Conservation (phyloP, 2,888 invertebrate species). For the Uropetala carovei region DNA sequence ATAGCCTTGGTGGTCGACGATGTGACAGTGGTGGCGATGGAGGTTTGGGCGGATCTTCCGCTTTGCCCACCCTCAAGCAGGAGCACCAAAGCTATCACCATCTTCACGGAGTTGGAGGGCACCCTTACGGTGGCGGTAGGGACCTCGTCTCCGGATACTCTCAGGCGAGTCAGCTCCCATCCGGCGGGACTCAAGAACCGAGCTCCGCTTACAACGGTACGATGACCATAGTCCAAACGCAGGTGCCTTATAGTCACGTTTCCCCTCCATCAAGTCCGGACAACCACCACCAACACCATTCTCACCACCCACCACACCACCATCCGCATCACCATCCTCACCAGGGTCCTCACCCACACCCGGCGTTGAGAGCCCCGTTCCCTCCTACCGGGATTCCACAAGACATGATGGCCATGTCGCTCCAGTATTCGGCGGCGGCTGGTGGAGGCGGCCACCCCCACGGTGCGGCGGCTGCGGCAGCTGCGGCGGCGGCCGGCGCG, state of each 20-base stretch:
- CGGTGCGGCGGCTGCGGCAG: constrained; percentile 24
- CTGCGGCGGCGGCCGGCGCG: constrained; percentile 6
- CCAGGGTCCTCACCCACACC: constrained; percentile 38
- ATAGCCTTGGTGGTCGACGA: constrained; percentile 14
- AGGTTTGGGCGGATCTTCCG: constrained; percentile 12
- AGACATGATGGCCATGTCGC: constrained; percentile 64
- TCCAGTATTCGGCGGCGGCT: constrained; percentile 28
- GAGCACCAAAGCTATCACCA: constrained; percentile 65
- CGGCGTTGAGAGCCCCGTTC: constrained; percentile 65
- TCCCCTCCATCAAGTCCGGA: constrained; percentile 75
- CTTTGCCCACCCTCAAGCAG: constrained; percentile 30
- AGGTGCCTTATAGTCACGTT: constrained; percentile 70
- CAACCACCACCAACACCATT: constrained; percentile 67
- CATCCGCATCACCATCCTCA: constrained; percentile 58
- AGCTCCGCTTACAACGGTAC: constrained; percentile 70
- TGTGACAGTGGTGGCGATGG: constrained; percentile 7
- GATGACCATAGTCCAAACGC: constrained; percentile 71
- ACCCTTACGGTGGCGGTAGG: constrained; percentile 48
- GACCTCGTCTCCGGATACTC: constrained; percentile 42
- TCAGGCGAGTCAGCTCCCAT: constrained; percentile 39
- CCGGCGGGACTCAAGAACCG: constrained; percentile 59
- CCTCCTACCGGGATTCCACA: constrained; percentile 49
- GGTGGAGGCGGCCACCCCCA: constrained; percentile 6
- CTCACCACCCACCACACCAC: constrained; percentile 61
- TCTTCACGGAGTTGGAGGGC: constrained; percentile 65